Conservation (phyloP, 2,797 vertebrate genomes). For the Salmo trutta region DNA sequence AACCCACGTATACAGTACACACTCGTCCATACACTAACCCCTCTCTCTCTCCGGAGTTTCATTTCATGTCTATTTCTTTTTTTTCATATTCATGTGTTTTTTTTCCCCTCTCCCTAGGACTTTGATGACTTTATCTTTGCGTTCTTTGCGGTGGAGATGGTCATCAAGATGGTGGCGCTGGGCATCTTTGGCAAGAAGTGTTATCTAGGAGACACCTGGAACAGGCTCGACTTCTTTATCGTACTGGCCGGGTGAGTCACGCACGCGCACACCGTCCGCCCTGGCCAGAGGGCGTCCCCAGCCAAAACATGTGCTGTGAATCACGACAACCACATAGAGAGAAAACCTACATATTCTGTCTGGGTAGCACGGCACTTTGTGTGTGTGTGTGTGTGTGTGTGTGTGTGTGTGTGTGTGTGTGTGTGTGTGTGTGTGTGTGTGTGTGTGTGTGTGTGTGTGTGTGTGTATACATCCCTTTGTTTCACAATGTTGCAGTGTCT, state of each 20-base stretch:
- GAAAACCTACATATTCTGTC: slow-evolving; percentile 11
- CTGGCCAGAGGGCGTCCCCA: too few species aligned
- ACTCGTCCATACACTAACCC: neutral
- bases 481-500: slow-evolving; percentile 30
- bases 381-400: slow-evolving; percentile 2
- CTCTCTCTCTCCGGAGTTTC: slow-evolving; percentile 11
- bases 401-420: slow-evolving; percentile 29
- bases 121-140: slow-evolving; percentile 98
- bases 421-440: neutral
- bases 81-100: slow-evolving; percentile 4
- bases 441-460: neutral
- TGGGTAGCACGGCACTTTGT: neutral
- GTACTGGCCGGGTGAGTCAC: slow-evolving; percentile 92
- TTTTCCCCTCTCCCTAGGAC: slow-evolving; percentile 68
- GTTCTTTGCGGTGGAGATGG: slow-evolving; percentile 98
- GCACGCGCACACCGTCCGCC: slow-evolving; percentile 7
- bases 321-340: too few species aligned
- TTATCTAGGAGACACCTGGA: slow-evolving; percentile 98
- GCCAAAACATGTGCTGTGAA: too few species aligned
- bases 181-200: slow-evolving; percentile 98
- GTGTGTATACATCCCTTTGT: neutral
- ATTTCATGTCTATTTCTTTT: neutral
- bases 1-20: neutral
- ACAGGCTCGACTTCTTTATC: slow-evolving; percentile 97
- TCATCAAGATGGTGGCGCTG: slow-evolving; percentile 97